Conservation (phyloP, 2,113 vertebrate species). For the Marcusenius ussheri region DNA sequence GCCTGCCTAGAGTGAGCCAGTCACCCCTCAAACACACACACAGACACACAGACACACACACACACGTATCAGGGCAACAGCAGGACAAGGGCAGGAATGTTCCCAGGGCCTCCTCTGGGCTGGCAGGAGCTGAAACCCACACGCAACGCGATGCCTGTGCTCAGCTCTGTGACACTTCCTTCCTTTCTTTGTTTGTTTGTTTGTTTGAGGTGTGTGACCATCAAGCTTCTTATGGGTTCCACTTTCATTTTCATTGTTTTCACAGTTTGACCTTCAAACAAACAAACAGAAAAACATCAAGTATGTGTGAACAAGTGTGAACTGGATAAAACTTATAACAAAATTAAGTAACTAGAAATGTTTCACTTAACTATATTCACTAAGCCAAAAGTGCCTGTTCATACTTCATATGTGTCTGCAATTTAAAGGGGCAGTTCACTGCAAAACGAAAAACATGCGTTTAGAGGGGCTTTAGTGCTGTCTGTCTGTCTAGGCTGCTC, state of each 20-base stretch:
- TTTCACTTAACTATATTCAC: neutral
- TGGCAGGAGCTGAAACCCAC: neutral
- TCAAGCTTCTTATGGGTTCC: neutral
- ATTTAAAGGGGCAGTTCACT: neutral
- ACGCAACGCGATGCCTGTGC: neutral
- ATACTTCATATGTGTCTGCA: neutral
- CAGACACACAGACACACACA: neutral
- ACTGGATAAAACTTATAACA: neutral
- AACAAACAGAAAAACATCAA: neutral
- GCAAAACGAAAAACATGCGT: neutral
- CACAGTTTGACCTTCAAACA: neutral
- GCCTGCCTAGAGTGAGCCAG: neutral
- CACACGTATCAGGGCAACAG: neutral
- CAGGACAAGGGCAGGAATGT: neutral
- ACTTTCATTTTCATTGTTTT: neutral
- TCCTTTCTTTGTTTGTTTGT: conserved; percentile 16
- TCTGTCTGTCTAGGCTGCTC: neutral
- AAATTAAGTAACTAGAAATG: neutral
- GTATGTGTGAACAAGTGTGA: neutral
- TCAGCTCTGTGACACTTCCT: neutral
- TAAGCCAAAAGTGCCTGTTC: neutral
- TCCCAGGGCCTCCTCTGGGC: neutral
- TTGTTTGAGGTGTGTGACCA: neutral
- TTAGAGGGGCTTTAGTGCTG: neutral
- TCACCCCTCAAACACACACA: neutral